Percentiles rank a stretch among this genome's conserved stretches.
phyloP scores from a whole-genome alignment of 2,113 vertebrate species.

The Vidua macroura region DNA sequence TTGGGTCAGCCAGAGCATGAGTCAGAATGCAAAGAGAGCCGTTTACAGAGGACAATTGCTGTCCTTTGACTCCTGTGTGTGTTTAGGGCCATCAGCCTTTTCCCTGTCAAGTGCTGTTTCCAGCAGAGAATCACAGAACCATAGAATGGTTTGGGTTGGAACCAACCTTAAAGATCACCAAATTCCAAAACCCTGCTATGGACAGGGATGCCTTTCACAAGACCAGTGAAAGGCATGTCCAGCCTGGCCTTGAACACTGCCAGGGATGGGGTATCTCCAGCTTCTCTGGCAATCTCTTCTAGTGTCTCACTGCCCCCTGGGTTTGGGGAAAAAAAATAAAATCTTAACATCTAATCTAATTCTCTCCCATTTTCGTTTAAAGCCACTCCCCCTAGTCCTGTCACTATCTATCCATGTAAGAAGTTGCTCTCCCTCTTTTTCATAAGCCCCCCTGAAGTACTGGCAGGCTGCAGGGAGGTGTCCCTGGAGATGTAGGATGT shows the following conservation, averaged over 20 bases:
- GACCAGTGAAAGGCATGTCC: neutral
- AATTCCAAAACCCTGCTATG: neutral
- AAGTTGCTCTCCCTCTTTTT: neutral
- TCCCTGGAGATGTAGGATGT: neutral
- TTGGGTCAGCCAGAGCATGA: neutral
- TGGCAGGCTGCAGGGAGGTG: neutral
- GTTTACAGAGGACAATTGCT: neutral
- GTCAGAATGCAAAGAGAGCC: neutral
- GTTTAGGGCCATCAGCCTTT: neutral
- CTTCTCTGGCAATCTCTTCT: neutral
- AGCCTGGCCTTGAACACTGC: neutral
- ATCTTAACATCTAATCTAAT: neutral
- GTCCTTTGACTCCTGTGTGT: neutral
- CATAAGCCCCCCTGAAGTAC: neutral
- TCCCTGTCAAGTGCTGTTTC: neutral
- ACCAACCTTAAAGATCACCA: accelerated
- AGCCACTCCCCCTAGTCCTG: neutral
- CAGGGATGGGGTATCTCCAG: neutral
- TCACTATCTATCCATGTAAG: neutral
- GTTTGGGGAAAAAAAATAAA: neutral
- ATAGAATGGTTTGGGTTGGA: neutral
- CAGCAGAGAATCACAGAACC: neutral
- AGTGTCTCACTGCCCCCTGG: neutral
- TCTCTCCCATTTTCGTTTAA: neutral
- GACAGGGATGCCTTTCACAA: neutral